Evolutionary conservation across 2,113 vertebrate genomes (phyloP).

Genomic region (Leucopsar rothschildi): DNA sequence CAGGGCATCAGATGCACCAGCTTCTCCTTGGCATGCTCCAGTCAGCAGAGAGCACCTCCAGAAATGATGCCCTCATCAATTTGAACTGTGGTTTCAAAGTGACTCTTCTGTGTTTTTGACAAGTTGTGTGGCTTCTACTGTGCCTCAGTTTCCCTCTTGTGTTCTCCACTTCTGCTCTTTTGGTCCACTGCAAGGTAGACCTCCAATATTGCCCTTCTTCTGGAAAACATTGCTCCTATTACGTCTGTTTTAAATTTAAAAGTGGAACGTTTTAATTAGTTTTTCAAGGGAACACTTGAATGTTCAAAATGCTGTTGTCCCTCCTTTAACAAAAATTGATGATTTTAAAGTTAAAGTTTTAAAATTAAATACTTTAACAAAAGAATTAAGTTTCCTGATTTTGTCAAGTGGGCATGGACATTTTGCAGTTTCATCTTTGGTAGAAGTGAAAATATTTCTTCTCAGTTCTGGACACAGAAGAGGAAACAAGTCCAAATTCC

Average conservation of each 20-base stretch:
- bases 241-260: neutral
- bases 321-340: neutral
- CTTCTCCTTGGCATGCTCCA: neutral
- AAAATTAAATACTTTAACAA: neutral
- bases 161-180: neutral
- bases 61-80: neutral
- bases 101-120: neutral
- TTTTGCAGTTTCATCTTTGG: neutral
- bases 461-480: neutral
- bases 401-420: accelerated
- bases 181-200: neutral
- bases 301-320: neutral
- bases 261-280: neutral
- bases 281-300: neutral
- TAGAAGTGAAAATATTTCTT: neutral
- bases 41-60: neutral
- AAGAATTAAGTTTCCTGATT: neutral
- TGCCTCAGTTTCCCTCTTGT: neutral
- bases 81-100: neutral
- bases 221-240: neutral
- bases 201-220: neutral
- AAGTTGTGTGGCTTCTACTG: neutral
- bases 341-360: neutral
- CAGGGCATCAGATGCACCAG: neutral
- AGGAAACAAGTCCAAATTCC: neutral